Evolutionary conservation across 2,888 invertebrate species (phyloP).

Genomic region (Oligia fasciuncula): DNA sequence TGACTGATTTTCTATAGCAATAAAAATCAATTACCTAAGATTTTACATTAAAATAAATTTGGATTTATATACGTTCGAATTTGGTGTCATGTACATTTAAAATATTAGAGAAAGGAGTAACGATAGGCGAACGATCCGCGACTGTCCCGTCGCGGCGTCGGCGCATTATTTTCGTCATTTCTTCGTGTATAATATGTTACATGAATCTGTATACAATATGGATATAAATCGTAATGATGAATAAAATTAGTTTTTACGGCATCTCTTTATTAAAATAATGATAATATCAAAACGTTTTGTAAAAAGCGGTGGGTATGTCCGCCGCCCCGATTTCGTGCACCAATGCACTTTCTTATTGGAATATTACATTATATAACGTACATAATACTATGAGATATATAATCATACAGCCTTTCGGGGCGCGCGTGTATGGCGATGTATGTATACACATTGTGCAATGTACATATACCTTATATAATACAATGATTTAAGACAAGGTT

Average conservation of each 20-base stretch:
- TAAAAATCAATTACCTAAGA: conserved; percentile 91
- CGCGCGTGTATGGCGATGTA: conserved; percentile 92
- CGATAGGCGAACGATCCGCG: conserved; percentile 88
- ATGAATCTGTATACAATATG: conserved; percentile 91
- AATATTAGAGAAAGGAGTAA: conserved; percentile 89
- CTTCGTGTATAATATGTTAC: conserved; percentile 92
- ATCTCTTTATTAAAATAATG: conserved; percentile 90
- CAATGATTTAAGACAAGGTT: conserved; percentile 96
- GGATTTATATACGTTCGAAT: conserved; percentile 90
- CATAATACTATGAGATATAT: conserved; percentile 90
- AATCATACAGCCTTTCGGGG: conserved; percentile 91
- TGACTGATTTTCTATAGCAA: conserved; percentile 91
- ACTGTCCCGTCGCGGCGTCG: conserved; percentile 82
- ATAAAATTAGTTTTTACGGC: conserved; percentile 90
- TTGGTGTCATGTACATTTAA: conserved; percentile 91
- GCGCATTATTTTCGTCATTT: conserved; percentile 90
- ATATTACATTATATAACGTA: conserved; percentile 90
- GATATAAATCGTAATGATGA: conserved; percentile 90
- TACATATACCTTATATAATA: conserved; percentile 93
- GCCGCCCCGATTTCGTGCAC: conserved; percentile 90
- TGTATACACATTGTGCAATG: conserved; percentile 93
- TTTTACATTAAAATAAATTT: conserved; percentile 91
- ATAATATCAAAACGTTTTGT: conserved; percentile 90
- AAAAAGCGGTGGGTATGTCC: conserved; percentile 88
- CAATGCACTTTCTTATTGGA: conserved; percentile 91